A percentile compares a stretch with the other conserved stretches of the same genome.
These are phyloP conservation scores for Darevskia nairensis DNA, from an alignment of 2,797 vertebrate species.

Conservation along the genomic window DNA sequence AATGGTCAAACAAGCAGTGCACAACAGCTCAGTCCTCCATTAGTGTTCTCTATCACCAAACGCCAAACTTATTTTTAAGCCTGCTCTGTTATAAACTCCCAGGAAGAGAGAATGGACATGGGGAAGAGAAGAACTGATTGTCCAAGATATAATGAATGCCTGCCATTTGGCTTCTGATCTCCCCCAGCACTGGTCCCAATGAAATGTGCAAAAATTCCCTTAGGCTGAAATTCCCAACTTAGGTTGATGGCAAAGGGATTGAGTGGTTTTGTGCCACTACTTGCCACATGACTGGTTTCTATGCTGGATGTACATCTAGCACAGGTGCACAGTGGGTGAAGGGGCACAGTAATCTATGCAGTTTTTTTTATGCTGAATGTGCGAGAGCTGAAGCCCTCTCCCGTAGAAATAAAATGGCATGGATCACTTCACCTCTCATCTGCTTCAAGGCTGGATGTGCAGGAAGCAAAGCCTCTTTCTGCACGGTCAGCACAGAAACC, in stretches of 20 bases:
- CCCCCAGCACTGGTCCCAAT: background rate
- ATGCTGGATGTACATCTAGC: background rate
- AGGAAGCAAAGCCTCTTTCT: too few relatives aligned
- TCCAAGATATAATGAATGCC: background rate
- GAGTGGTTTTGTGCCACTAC: background rate
- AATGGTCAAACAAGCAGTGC: background rate
- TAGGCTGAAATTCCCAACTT: too few relatives aligned
- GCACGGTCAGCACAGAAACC: too few relatives aligned
- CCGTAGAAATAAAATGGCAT: too few relatives aligned
- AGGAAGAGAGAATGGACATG: background rate
- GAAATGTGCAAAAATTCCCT: background rate
- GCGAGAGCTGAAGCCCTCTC: too few relatives aligned
- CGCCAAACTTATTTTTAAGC: background rate
- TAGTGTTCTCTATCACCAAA: background rate
- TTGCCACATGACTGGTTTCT: background rate
- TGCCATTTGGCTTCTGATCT: background rate
- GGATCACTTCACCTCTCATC: too few relatives aligned
- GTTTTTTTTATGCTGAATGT: too few relatives aligned
- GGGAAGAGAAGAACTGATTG: background rate
- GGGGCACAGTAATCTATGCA: too few relatives aligned
- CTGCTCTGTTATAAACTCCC: background rate
- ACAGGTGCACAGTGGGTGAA: too few relatives aligned
- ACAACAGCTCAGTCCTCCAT: background rate
- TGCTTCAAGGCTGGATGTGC: too few relatives aligned
- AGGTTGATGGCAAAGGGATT: background rate